A percentile compares a stretch with the other conserved stretches of the same genome.
Conservation (phyloP, 2,113 vertebrate genomes). For the Pheucticus melanocephalus region DNA sequence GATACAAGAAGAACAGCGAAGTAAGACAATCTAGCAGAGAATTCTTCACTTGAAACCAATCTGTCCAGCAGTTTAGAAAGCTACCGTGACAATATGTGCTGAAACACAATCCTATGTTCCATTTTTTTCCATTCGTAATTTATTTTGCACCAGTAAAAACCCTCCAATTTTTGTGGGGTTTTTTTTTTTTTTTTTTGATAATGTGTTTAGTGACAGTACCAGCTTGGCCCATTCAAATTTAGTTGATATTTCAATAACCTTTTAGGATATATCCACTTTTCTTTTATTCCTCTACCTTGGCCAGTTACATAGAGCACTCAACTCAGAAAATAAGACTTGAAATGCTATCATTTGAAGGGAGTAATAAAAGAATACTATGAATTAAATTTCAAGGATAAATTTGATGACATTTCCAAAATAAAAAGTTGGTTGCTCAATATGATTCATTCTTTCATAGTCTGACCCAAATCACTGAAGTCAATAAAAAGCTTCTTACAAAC, state of each 20-base stretch:
- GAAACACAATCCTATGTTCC: neutral
- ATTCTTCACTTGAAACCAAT: neutral
- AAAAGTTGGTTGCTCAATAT: neutral
- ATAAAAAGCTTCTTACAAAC: neutral
- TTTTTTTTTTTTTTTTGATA: neutral
- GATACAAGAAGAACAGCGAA: neutral
- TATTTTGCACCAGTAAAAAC: neutral
- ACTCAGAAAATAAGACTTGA: neutral
- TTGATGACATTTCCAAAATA: neutral
- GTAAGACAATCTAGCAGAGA: neutral
- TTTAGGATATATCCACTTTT: neutral
- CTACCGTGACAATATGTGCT: neutral
- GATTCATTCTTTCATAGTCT: neutral
- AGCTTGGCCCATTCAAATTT: neutral
- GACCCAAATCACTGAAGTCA: neutral
- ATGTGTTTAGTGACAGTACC: neutral
- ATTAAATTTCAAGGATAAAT: neutral
- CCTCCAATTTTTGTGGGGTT: rapidly evolving
- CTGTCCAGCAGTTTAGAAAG: neutral
- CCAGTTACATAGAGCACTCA: neutral
- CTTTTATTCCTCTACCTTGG: neutral
- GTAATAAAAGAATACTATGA: neutral
- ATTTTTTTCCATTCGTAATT: neutral
- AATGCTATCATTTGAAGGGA: neutral
- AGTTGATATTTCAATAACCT: neutral